Percentiles rank a stretch among this genome's conserved stretches.
These are phyloP conservation scores for Clarias batrachus DNA, from an alignment of 2,113 vertebrate genomes.

Conservation along the genomic window DNA sequence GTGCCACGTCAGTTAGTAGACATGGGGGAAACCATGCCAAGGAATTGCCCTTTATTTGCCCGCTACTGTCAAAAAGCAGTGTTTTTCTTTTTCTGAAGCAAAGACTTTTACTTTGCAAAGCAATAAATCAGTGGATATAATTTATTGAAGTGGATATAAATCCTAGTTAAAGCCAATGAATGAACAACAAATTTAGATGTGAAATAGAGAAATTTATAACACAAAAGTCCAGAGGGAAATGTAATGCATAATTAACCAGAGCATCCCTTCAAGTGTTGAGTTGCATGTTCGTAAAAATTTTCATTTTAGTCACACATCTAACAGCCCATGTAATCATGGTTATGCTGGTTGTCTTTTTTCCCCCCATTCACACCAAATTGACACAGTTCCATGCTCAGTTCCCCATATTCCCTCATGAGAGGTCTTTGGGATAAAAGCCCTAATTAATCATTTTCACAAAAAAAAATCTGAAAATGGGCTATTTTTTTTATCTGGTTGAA, in stretches of 20 bases:
- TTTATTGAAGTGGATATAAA: slow-evolving; percentile 19
- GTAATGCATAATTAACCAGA: slow-evolving; percentile 32
- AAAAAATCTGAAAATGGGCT: slow-evolving; percentile 20
- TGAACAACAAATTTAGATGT: neutral
- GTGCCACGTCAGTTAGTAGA: slow-evolving; percentile 60
- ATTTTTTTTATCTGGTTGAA: slow-evolving; percentile 8
- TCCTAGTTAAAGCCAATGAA: slow-evolving; percentile 19
- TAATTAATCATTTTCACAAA: slow-evolving; percentile 24
- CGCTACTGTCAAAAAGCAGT: neutral
- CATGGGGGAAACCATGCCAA: slow-evolving; percentile 31
- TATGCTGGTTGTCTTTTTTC: neutral
- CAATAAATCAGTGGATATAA: neutral
- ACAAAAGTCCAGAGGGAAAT: neutral
- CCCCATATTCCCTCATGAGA: neutral
- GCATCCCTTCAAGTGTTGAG: neutral
- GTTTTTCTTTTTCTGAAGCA: neutral
- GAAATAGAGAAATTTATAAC: neutral
- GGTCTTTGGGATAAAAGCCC: slow-evolving; percentile 15
- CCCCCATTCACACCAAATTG: neutral
- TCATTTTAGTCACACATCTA: slow-evolving; percentile 14
- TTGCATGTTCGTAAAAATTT: neutral
- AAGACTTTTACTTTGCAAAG: neutral
- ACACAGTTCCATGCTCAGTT: slow-evolving; percentile 26
- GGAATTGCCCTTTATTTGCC: slow-evolving; percentile 13
- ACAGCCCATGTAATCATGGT: slow-evolving; percentile 8